These are phyloP conservation scores for Cheilinus undulatus DNA, from an alignment of 2,113 vertebrate genomes.

Conservation along the genomic window DNA sequence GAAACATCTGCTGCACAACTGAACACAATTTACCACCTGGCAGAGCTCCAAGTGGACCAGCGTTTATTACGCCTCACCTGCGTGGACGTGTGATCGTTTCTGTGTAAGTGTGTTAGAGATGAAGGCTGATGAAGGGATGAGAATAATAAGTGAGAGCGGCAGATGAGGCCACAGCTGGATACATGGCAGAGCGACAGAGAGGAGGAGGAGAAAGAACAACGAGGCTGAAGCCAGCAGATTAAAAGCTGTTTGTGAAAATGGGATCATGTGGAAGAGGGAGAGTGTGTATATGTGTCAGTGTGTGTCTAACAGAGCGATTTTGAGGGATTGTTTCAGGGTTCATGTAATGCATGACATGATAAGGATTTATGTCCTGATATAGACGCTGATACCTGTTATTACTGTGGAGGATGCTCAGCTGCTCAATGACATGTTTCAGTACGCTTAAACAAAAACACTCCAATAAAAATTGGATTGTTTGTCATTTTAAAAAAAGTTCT, in stretches of 20 bases:
- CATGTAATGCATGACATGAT: background rate
- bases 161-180: conserved; percentile 72
- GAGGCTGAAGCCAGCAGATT: conserved; percentile 36
- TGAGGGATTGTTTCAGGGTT: conserved; percentile 14
- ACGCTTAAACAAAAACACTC: too few relatives aligned
- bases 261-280: background rate
- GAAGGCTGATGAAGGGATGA: conserved; percentile 25
- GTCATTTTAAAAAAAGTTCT: too few relatives aligned
- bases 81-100: conserved; percentile 6
- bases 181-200: conserved; percentile 17
- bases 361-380: background rate
- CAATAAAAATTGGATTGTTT: too few relatives aligned
- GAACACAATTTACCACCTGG: conserved; percentile 53
- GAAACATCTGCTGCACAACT: conserved; percentile 8
- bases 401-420: background rate
- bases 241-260: conserved; percentile 27
- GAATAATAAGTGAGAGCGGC: conserved; percentile 49
- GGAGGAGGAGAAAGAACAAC: conserved; percentile 23
- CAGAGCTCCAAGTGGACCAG: conserved; percentile 38
- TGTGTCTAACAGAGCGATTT: too few relatives aligned
- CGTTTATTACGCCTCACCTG: conserved; percentile 53
- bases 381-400: background rate
- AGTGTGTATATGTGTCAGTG: conserved; percentile 3
- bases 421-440: background rate
- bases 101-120: conserved; percentile 25